Base-by-base conservation (phyloP, 2,888 invertebrate species). In the Apomyelois bistriatella region DNA sequence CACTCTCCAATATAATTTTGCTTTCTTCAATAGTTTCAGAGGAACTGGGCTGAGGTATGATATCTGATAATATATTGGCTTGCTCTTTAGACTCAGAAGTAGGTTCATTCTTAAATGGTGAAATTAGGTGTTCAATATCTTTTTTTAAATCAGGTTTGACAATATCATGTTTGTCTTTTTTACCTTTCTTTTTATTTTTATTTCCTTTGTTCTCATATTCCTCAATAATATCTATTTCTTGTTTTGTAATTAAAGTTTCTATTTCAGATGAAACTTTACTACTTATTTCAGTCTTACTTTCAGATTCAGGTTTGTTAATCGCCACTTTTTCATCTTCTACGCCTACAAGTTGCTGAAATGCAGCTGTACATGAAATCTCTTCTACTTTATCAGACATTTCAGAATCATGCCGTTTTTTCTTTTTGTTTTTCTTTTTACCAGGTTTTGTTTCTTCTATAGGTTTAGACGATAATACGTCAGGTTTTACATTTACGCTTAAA, bases 391-490 rank as follows among this genome's bases (percentile, higher is more conserved):
- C 86, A 10, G 82, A 82, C 58, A 62, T 79, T 58, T 87, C 86
- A 6, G 83, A 84, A 60, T 87, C 88, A 59, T 61, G 72, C 0
- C 75, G 72, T 57, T 83, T 85, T 56, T 87, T 87, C 58, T 86
- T 87, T 55, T 88, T 87, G 55, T 82, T 86, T 59, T 87, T 88
- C 65, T 87, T 88, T 60, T 79, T 80, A 0, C 66, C 37, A 6
- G 58, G 17, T 52, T 70, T 82, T 1, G 15, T 43, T 52, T 84
- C 81, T 55, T 64, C 66, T 52, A 58, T 47, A 6, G 53, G 22
- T 48, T 56, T 56, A 7, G 3, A 1, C 22, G 15, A n/a, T 22
- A 5, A 22, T 6, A 56, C 56, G 42, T 59, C 55, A 15, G 16
- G 0, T 41, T 57, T 54, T n/a, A 32, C 51, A 38, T 52, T 46